phyloP scores from a whole-genome alignment of 1,140 invertebrate genomes.

The Drosophila kohkoa region DNA sequence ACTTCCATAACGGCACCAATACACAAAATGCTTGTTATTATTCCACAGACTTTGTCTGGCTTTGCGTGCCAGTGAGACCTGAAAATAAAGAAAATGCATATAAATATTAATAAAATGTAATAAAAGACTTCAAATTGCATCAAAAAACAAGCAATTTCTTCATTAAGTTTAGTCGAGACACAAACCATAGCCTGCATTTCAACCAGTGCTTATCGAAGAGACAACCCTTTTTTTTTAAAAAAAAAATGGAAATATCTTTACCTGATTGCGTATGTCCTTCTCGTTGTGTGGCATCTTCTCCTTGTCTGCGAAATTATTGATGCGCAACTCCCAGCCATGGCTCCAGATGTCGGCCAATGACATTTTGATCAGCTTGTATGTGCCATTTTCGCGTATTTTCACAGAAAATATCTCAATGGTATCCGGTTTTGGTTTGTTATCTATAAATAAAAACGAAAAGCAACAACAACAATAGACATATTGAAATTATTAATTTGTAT shows the following conservation, averaged over 20 bases:
- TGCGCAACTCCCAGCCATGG: conserved; percentile 88
- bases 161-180: too few relatives aligned
- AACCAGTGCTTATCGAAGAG: too few relatives aligned
- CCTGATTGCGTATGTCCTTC: conserved; percentile 88
- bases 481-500: conserved; percentile 24
- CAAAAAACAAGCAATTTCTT: too few relatives aligned
- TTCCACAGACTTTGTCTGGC: conserved; percentile 86
- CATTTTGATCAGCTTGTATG: conserved; percentile 87
- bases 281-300: conserved; percentile 88
- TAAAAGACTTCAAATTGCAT: too few relatives aligned
- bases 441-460: conserved; percentile 76
- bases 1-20: conserved; percentile 89
- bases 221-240: too few relatives aligned
- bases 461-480: background rate
- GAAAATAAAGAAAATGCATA: background rate
- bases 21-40: conserved; percentile 89
- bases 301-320: conserved; percentile 90
- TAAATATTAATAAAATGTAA: background rate
- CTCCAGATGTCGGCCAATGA: conserved; percentile 88
- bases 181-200: too few relatives aligned
- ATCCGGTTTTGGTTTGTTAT: conserved; percentile 89
- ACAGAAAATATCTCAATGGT: conserved; percentile 88
- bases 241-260: conserved; percentile 49
- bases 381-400: conserved; percentile 87
- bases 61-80: conserved; percentile 83